A percentile compares a stretch with the other conserved stretches of the same genome.
phyloP scores from a whole-genome alignment of 2,888 invertebrate genomes.

The Hofmannophila pseudospretella region DNA sequence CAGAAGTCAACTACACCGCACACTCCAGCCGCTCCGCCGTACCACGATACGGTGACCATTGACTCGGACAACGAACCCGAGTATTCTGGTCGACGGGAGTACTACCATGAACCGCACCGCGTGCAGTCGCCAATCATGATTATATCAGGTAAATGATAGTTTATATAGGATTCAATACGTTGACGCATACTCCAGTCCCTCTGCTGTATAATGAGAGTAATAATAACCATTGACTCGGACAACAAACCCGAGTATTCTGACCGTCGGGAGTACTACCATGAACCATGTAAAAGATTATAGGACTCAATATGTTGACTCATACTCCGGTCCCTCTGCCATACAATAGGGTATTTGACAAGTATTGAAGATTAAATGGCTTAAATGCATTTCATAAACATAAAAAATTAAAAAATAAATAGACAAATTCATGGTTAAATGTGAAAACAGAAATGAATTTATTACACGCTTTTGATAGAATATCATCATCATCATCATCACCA shows the following conservation, averaged over 20 bases:
- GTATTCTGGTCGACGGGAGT: slow-evolving; percentile 53
- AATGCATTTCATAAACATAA: too few relatives aligned
- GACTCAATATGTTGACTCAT: too few relatives aligned
- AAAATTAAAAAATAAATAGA: too few relatives aligned
- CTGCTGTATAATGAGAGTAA: slow-evolving; percentile 79
- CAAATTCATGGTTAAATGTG: too few relatives aligned
- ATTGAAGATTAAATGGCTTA: too few relatives aligned
- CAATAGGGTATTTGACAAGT: slow-evolving; percentile 71
- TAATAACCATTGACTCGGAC: slow-evolving; percentile 68
- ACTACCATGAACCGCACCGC: slow-evolving; percentile 47
- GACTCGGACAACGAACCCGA: slow-evolving; percentile 66
- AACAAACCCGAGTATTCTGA: slow-evolving; percentile 56
- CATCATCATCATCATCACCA: too few relatives aligned
- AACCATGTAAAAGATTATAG: slow-evolving; percentile 21
- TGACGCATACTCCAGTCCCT: slow-evolving; percentile 83
- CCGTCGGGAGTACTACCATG: slow-evolving; percentile 53
- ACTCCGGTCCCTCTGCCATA: slow-evolving; percentile 81
- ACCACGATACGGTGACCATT: slow-evolving; percentile 70
- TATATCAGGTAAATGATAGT: slow-evolving; percentile 3
- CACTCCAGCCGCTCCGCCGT: slow-evolving; percentile 81
- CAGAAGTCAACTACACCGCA: slow-evolving; percentile 81
- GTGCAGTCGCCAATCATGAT: slow-evolving; percentile 63
- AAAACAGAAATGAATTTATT: too few relatives aligned
- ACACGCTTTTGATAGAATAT: too few relatives aligned
- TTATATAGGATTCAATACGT: too few relatives aligned